Base-by-base conservation (phyloP, 2,888 invertebrate species). In the Podabrus alpinus region DNA sequence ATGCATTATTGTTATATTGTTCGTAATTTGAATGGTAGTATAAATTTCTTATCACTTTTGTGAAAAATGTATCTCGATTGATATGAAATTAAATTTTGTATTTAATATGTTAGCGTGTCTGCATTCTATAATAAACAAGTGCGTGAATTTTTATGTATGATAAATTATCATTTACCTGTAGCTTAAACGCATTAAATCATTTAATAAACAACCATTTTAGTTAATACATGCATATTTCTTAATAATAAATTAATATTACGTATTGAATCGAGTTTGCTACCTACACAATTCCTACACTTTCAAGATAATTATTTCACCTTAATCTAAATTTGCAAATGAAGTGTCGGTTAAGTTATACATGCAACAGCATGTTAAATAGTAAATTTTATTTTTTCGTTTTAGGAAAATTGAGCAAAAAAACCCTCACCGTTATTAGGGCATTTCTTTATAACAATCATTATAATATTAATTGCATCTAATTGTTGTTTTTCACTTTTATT, bases 181-280 rank as follows among this genome's bases (percentile, higher is more conserved):
- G 64, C 68, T 68, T 67, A 59, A 24, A 21, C 66, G 67, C 59
- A 72, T 67, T 72, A 72, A 72, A 72, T 67, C 67, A 72, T 67
- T 67, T 72, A 72, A 67, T 72, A 72, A 21, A 72, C 67, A 72
- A 67, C 71, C 59, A 72, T 67, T 72, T 67, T 59, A 72, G 71
- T 72, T 72, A 72, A 68, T 72, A 60, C 62, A 72, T 73, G 69
- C 71, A 72, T 73, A 76, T 73, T 73, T 76, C 69, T 76, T 69
- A 70, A 68, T 69, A 75, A 77, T 77, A 77, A 77, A 77, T 77
- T 75, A 77, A 75, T 73, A 75, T 71, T 75, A 73, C 75, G 70
- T 71, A 72, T 67, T 73, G 71, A 74, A 77, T 77, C 73, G 73
- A 75, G 73, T 68, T 24, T 68, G 68, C 77, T 77, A 69, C 75